A percentile compares a stretch with the other conserved stretches of the same genome.
Evolutionary conservation across 2,113 vertebrate species (phyloP).

Genomic region (Trichechus manatus): DNA sequence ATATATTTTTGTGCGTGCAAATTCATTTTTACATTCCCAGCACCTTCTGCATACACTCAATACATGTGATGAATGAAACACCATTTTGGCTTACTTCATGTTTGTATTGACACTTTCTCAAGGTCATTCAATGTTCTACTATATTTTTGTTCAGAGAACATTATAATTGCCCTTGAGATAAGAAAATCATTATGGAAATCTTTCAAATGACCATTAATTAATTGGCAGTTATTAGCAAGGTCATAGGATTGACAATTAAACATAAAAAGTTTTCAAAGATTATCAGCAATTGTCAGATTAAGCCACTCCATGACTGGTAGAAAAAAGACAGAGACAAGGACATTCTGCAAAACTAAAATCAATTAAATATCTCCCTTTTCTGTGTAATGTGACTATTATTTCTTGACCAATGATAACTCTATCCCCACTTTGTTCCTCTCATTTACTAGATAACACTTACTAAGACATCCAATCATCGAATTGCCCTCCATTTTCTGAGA

Average conservation of each 20-base stretch:
- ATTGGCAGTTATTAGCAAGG: slow-evolving; percentile 22
- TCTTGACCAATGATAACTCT: background rate
- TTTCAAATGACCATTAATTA: slow-evolving; percentile 56
- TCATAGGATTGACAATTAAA: slow-evolving; percentile 47
- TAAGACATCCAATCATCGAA: background rate
- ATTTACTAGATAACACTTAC: background rate
- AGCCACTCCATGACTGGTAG: background rate
- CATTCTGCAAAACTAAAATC: background rate
- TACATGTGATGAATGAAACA: background rate
- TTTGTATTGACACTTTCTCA: slow-evolving; percentile 24
- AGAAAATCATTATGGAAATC: slow-evolving; percentile 16
- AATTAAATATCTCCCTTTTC: background rate
- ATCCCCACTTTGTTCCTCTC: background rate
- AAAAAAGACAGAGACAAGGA: slow-evolving; percentile 6
- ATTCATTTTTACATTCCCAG: background rate
- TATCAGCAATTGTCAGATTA: slow-evolving; percentile 37
- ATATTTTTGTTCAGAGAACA: background rate
- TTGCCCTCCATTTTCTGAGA: background rate
- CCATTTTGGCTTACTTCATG: background rate
- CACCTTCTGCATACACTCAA: background rate
- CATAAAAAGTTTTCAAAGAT: slow-evolving; percentile 30
- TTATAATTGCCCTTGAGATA: slow-evolving; percentile 51
- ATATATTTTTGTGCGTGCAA: background rate
- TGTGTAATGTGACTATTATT: background rate
- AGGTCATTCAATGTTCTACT: background rate